Evolutionary conservation across 30 jellyfish, hydroid and myxozoan genomes (phyloP).

Genomic region (Calvadosia cruxmelitensis): DNA sequence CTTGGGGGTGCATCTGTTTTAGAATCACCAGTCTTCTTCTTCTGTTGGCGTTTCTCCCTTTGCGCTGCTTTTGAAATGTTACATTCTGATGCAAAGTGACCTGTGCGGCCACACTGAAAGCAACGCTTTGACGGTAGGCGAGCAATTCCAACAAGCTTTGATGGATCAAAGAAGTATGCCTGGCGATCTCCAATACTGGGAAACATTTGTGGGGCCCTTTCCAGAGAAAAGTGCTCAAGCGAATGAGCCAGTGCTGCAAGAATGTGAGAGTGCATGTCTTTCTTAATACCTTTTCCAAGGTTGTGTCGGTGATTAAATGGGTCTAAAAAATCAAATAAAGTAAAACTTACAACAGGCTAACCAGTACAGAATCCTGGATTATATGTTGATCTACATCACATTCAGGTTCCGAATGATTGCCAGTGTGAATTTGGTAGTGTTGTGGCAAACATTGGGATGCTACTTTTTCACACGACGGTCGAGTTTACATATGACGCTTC

Average conservation of each 20-base stretch:
- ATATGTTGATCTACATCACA: no score
- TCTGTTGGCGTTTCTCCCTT: no score
- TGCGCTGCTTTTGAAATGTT: no score
- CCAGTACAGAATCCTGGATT: no score
- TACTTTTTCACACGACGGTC: no score
- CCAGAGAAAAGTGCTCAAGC: slow-evolving; percentile 1
- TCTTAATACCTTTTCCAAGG: slow-evolving; percentile 57
- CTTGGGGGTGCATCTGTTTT: no score
- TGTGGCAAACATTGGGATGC: background rate
- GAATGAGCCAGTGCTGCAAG: slow-evolving; percentile 30
- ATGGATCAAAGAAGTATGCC: slow-evolving; percentile 24
- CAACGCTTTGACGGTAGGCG: slow-evolving; percentile 41
- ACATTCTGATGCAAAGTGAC: background rate
- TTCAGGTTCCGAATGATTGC: no score
- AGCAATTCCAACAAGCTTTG: slow-evolving; percentile 17
- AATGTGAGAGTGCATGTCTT: slow-evolving; percentile 37
- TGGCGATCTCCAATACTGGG: background rate
- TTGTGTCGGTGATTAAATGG: slow-evolving; percentile 66
- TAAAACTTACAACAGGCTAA: background rate
- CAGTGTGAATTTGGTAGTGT: no score
- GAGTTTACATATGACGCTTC: no score
- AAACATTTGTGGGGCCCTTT: background rate
- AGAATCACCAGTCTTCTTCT: no score
- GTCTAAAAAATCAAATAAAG: slow-evolving; percentile 23
- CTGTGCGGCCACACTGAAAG: background rate